These are phyloP conservation scores for Megaceryle alcyon DNA, from an alignment of 2,797 vertebrate species.

Conservation along the genomic window DNA sequence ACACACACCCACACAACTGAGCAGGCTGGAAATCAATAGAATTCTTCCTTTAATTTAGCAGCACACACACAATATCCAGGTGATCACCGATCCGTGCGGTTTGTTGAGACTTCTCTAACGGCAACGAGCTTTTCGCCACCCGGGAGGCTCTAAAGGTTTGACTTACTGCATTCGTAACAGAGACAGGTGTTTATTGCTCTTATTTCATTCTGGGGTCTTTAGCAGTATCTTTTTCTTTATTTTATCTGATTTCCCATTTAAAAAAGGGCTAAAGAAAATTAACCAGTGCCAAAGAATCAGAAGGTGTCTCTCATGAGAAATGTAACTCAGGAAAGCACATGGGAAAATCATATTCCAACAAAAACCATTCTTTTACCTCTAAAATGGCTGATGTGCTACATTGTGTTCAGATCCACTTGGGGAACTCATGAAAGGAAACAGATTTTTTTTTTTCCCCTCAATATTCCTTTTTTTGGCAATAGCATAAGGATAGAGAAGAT, in stretches of 20 bases:
- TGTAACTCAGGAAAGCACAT: not conserved
- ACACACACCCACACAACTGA: not conserved
- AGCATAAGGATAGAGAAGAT: not conserved
- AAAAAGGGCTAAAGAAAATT: not conserved
- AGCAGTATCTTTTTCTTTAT: not conserved
- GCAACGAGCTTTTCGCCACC: not conserved
- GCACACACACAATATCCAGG: not conserved
- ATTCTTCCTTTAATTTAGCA: not conserved
- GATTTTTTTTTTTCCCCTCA: not conserved
- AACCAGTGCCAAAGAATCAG: not conserved
- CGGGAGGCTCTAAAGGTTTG: not conserved
- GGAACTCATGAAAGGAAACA: not conserved
- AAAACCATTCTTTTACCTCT: not conserved
- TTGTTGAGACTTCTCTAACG: not conserved
- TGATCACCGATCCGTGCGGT: fast-evolving
- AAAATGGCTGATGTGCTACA: not conserved
- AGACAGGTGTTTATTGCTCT: not conserved
- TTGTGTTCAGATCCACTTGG: fast-evolving
- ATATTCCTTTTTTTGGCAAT: not conserved
- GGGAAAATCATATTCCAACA: not conserved
- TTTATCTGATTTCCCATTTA: too few species aligned
- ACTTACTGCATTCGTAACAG: not conserved
- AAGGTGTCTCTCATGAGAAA: not conserved
- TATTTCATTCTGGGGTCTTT: not conserved
- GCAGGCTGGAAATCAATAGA: not conserved